These are phyloP conservation scores for Lydus trimaculatus DNA, from an alignment of 2,888 invertebrate species.

Conservation along the genomic window DNA sequence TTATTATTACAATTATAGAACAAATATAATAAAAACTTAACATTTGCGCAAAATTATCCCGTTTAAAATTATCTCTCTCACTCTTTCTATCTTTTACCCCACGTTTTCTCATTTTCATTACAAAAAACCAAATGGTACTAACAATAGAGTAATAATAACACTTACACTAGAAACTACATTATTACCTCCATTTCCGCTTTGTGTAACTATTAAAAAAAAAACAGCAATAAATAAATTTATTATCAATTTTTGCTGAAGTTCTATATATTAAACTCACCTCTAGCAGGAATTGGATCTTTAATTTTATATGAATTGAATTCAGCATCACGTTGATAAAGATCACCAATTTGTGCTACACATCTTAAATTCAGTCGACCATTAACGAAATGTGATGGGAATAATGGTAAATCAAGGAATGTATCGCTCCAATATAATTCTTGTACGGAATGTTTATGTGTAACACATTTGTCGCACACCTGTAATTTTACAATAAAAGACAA, in stretches of 20 bases:
- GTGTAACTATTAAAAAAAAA: slow-evolving; percentile 18
- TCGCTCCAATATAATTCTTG: slow-evolving; percentile 66
- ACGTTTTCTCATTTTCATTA: too few relatives aligned
- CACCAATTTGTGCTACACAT: slow-evolving; percentile 75
- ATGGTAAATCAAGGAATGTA: slow-evolving; percentile 65
- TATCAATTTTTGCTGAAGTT: too few relatives aligned
- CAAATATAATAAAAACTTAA: not conserved
- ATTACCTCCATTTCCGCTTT: slow-evolving; percentile 14
- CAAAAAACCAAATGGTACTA: not conserved
- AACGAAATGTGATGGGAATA: slow-evolving; percentile 67
- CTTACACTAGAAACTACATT: not conserved
- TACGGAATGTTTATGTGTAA: slow-evolving; percentile 51
- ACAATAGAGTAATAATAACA: not conserved
- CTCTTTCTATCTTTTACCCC: too few relatives aligned
- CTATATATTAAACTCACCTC: slow-evolving; percentile 76
- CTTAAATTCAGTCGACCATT: slow-evolving; percentile 72
- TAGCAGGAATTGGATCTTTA: slow-evolving; percentile 80
- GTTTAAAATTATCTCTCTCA: not conserved
- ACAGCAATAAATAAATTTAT: too few relatives aligned
- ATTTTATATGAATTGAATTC: slow-evolving; percentile 72
- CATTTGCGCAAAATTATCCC: slow-evolving; percentile 7
- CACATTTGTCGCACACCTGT: slow-evolving; percentile 55
- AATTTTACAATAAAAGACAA: too few relatives aligned
- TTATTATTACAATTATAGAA: slow-evolving; percentile 6
- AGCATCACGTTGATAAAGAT: slow-evolving; percentile 72